Percentiles rank a stretch among this genome's conserved stretches.
Conservation (phyloP, 2,113 vertebrate species). For the Anolis carolinensis region DNA sequence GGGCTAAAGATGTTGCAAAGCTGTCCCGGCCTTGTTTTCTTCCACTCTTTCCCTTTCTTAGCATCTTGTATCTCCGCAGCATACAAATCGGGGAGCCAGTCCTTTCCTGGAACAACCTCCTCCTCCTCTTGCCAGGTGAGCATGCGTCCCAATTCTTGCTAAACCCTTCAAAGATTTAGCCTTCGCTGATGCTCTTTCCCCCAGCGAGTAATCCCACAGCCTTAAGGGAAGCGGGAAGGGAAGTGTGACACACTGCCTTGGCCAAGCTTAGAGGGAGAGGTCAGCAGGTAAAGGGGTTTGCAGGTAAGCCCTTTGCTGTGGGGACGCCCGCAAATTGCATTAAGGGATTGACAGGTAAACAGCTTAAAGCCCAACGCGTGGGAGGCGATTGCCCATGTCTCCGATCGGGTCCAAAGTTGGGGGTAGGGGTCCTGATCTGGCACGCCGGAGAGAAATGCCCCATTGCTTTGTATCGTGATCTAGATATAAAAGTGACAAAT, state of each 20-base stretch:
- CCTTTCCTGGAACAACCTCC: neutral
- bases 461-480: no score
- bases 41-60: neutral
- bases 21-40: neutral
- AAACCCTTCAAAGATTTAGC: neutral
- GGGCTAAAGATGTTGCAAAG: neutral
- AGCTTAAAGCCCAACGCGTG: neutral
- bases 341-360: slow-evolving; percentile 10
- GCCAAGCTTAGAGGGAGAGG: neutral
- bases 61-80: neutral
- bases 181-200: neutral
- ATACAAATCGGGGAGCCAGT: neutral
- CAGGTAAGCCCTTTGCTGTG: slow-evolving; percentile 15
- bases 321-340: slow-evolving; percentile 16
- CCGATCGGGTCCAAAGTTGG: no score
- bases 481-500: no score
- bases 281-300: slow-evolving; percentile 20
- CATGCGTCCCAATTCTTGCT: neutral
- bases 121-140: neutral
- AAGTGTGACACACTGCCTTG: neutral
- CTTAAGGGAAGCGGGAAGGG: neutral
- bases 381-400: neutral
- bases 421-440: no score
- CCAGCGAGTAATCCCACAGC: neutral
- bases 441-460: no score